Base-by-base conservation (phyloP, 2,888 invertebrate genomes). In the Heliconius ethilla region DNA sequence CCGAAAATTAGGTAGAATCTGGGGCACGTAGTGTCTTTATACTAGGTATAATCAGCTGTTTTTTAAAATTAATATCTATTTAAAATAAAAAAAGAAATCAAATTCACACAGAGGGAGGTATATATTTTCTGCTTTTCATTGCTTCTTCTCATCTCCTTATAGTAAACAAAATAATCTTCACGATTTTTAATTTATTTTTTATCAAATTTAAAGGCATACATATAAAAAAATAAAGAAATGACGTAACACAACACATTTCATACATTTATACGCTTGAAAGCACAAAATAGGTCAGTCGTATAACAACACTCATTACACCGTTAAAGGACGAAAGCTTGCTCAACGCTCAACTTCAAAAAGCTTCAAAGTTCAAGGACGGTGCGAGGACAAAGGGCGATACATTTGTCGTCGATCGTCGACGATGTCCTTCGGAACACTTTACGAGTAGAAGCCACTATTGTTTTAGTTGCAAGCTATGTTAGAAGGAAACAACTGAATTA, bases 341-440 rank as follows among this genome's bases (percentile, higher is more conserved):
- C 67, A 45, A 45, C 6, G 45, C 25, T 67, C 67, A 45, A 69
- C 69, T 45, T 45, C 40, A 15, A 40, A 67, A 25, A 45, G 40
- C 69, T 69, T 27, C 40, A 69, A 69, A 69, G 69, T 69, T 67
- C 67, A 67, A 67, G 67, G 69, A 45, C 45, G 69, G 40, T 5
- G 13, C 25, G 40, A 45, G 69, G 69, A 69, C 69, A 69, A 69
- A 69, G 40, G 45, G 40, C 40, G 69, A 25, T 40, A 45, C 18
- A 40, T 40, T n/a, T n/a, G n/a, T n/a, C n/a, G n/a, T n/a, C 25
- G 37, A 69, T 40, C 13, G 67, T n/a, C 67, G 40, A 69, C 67
- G 25, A 40, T 45, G 40, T 69, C 69, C 40, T 69, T 69, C 40
- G 40, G 27, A 45, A 69, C 69, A 40, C 69, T 69, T 25, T 69